Percentiles rank a stretch among this genome's conserved stretches.
phyloP scores from a whole-genome alignment of 2,888 invertebrate species.

The Cheilosia scutellata region DNA sequence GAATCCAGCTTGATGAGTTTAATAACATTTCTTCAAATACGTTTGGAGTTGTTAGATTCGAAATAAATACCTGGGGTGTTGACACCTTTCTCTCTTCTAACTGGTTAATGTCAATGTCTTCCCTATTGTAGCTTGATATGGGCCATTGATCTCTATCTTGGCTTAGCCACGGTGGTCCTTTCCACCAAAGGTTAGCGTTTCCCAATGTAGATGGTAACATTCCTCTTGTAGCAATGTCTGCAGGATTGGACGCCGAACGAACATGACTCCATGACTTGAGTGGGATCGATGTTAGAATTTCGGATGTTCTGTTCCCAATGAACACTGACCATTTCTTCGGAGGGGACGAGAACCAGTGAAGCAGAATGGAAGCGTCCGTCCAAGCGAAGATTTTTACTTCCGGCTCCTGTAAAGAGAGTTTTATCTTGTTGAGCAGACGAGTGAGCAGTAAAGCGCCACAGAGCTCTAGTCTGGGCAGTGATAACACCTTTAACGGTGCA shows the following conservation, averaged over 20 bases:
- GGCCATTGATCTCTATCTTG: constrained; percentile 4
- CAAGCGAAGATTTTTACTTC: background rate
- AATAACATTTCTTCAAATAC: background rate
- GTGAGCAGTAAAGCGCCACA: constrained; percentile 55
- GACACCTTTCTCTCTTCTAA: constrained; percentile 21
- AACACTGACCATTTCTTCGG: constrained; percentile 33
- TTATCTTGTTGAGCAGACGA: constrained; percentile 28
- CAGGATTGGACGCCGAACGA: constrained; percentile 35
- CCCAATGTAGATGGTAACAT: constrained; percentile 4
- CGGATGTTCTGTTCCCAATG: constrained; percentile 29
- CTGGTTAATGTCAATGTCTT: background rate
- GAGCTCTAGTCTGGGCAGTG: constrained; percentile 52
- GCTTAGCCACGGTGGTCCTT: constrained; percentile 21
- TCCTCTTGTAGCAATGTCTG: constrained; percentile 47
- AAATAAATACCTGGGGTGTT: constrained; percentile 2
- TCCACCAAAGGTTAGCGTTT: constrained; percentile 24
- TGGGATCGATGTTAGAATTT: constrained; percentile 1
- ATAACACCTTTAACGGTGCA: constrained; percentile 50
- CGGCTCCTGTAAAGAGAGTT: constrained; percentile 20
- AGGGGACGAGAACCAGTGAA: constrained; percentile 13
- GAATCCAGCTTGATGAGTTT: background rate
- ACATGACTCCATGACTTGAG: constrained; percentile 43
- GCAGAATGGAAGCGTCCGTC: constrained; percentile 8
- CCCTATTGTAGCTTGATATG: background rate
- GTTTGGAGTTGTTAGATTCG: background rate